Percentiles rank a stretch among this genome's conserved stretches.
Conservation (phyloP, 2,888 invertebrate genomes). For the Tachina grossa region DNA sequence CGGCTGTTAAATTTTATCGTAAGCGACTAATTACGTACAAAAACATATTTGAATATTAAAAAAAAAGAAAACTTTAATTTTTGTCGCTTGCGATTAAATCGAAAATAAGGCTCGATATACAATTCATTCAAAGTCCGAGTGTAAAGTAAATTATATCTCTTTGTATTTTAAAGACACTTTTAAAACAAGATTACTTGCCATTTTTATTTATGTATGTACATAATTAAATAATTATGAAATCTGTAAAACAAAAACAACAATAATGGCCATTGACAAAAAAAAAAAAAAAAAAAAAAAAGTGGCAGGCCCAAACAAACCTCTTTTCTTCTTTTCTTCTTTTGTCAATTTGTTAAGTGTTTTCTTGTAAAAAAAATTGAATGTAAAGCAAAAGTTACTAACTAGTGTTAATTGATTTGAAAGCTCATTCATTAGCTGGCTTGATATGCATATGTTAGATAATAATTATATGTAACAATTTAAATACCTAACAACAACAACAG, state of each 20-base stretch:
- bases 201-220: slow-evolving; percentile 4
- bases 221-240: slow-evolving; percentile 42
- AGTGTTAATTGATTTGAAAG: slow-evolving; percentile 34
- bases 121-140: no score
- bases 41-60: no score
- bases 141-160: no score
- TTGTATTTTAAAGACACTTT: neutral
- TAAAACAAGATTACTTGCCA: neutral
- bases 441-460: neutral
- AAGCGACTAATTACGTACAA: no score
- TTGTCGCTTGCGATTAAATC: no score
- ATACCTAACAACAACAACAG: neutral
- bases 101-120: no score
- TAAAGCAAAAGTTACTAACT: neutral
- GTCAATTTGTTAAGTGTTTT: slow-evolving; percentile 6
- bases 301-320: neutral
- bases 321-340: neutral
- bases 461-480: neutral
- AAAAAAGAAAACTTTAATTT: no score
- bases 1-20: no score
- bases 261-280: neutral
- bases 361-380: neutral
- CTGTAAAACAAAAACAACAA: neutral
- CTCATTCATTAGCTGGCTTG: neutral
- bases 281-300: no score